Base-by-base conservation (phyloP, 2,888 invertebrate genomes). In the Oscheius sp. region DNA sequence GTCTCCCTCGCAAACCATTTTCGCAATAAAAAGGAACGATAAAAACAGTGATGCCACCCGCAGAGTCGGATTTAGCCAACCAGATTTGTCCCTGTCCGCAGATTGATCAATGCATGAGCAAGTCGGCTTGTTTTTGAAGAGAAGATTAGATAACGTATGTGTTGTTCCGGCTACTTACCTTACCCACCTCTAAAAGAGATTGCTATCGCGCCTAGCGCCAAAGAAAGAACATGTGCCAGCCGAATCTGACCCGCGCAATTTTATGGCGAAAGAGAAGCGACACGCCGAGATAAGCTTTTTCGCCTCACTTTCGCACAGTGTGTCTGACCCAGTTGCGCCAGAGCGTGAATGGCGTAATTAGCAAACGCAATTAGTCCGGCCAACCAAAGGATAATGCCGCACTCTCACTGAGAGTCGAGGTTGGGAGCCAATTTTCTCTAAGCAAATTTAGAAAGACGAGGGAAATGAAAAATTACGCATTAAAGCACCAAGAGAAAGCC, bases 161-260 rank as follows among this genome's bases (percentile, higher is more conserved):
- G 61, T 61, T 61, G 61, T 61, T 61, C 61, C 61, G 55, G 45
- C 61, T 61, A 61, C 61, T 61, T 61, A 61, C 61, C 61, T 52
- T 55, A 39, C 61, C 29, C 61, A 61, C 45, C 61, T 45, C n/a
- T n/a, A n/a, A n/a, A 45, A 61, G 42, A 42, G 61, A 61, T n/a
- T 61, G 61, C 17, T 45, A 61, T 61, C 61, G 27, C 61, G 42
- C 61, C n/a, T n/a, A n/a, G n/a, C n/a, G n/a, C n/a, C n/a, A n/a
- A n/a, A n/a, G n/a, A n/a, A n/a, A n/a, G 27, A 45, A 29, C 45
- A 45, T 45, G 33, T 33, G 29, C 12, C 15, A 42, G 45, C 58
- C 34, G 23, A 23, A 10, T 37, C 34, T 55, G 23, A 17, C 45
- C 29, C 61, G 45, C 45, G 42, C 61, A 61, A 25, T 42, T 55